Conservation (phyloP, 2,113 vertebrate species). For the Nerophis lumbriciformis region DNA sequence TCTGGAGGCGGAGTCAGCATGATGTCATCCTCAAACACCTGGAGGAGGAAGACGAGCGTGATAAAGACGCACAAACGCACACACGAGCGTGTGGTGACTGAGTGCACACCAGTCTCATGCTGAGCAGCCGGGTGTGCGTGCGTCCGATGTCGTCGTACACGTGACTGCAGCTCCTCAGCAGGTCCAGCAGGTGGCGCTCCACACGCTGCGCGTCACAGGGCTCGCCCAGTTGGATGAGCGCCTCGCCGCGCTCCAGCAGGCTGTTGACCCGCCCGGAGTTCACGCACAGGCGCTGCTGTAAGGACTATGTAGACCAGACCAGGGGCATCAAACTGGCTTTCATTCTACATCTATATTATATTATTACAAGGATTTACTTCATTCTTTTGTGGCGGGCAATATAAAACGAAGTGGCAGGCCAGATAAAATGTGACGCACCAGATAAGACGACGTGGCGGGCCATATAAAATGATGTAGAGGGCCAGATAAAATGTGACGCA, state of each 20-base stretch:
- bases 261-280: slow-evolving; percentile 65
- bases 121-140: slow-evolving; percentile 77
- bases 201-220: slow-evolving; percentile 57
- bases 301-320: slow-evolving; percentile 49
- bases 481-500: too few species aligned
- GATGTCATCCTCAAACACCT: slow-evolving; percentile 77
- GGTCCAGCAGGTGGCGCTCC: slow-evolving; percentile 69
- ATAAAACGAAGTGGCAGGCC: too few species aligned
- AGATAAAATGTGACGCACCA: too few species aligned
- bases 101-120: slow-evolving; percentile 74
- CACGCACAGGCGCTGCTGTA: slow-evolving; percentile 72
- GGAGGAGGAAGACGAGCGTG: slow-evolving; percentile 3
- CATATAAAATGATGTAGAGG: too few species aligned
- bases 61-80: background rate
- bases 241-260: slow-evolving; percentile 71
- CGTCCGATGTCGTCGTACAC: slow-evolving; percentile 68
- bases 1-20: slow-evolving; percentile 54
- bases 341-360: too few species aligned
- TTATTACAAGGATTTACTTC: too few species aligned
- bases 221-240: slow-evolving; percentile 69
- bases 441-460: too few species aligned
- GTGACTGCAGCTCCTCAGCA: slow-evolving; percentile 66
- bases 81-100: background rate
- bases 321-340: too few species aligned
- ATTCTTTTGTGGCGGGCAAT: too few species aligned